A percentile compares a stretch with the other conserved stretches of the same genome.
phyloP scores from a whole-genome alignment of 2,113 vertebrate species.

The Epinephelus fuscoguttatus region DNA sequence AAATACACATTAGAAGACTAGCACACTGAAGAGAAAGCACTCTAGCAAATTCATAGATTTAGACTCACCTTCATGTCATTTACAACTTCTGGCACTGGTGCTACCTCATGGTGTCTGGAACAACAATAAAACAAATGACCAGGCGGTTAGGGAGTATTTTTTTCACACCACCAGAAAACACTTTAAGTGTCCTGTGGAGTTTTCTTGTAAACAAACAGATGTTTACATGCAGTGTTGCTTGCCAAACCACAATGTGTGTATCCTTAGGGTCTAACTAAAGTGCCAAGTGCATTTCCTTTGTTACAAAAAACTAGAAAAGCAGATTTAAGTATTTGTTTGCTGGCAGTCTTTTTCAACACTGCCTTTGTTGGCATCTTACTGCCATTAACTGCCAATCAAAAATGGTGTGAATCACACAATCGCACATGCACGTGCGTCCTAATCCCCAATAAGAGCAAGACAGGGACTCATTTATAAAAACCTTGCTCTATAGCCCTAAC shows the following conservation, averaged over 20 bases:
- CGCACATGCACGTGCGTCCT: too few relatives aligned
- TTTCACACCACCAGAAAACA: not conserved
- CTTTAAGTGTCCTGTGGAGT: not conserved
- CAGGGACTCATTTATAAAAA: too few relatives aligned
- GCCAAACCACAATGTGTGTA: not conserved
- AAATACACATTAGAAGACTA: not conserved
- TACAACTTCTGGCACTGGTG: slow-evolving; percentile 82
- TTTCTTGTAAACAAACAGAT: slow-evolving; percentile 1
- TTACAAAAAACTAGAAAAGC: not conserved
- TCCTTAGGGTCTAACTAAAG: not conserved
- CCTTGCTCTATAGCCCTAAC: too few relatives aligned
- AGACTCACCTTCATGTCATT: slow-evolving; percentile 84
- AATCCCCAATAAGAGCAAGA: too few relatives aligned
- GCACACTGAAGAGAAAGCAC: not conserved
- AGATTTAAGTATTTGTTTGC: not conserved
- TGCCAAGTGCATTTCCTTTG: not conserved
- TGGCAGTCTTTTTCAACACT: too few relatives aligned
- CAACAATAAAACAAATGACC: not conserved
- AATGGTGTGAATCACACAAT: too few relatives aligned
- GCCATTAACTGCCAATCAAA: too few relatives aligned
- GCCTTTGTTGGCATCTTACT: too few relatives aligned
- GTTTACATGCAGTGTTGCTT: not conserved
- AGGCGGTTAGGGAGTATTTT: not conserved
- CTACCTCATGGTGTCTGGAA: slow-evolving; percentile 84
- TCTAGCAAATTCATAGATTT: not conserved